Evolutionary conservation across 2,797 vertebrate species (phyloP), one percentile per base, ranked within the genome.

Genomic region (Chromis chromis): DNA sequence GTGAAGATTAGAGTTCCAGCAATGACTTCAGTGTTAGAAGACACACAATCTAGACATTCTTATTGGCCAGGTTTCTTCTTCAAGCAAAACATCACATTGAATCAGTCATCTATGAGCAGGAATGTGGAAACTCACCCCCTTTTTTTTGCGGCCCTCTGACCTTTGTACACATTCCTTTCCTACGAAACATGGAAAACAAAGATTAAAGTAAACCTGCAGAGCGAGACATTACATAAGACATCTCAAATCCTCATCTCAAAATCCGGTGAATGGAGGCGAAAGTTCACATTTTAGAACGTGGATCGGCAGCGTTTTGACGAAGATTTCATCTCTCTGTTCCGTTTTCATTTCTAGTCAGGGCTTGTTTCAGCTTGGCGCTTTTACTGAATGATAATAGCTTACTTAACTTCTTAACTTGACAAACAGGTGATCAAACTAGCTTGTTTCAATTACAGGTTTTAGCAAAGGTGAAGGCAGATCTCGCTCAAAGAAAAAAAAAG

Each of bases 181-280:
- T n/a, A n/a, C 55, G 56, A 70, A 36, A 61, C 36, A 69, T 4
- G 9, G 53, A 66, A 49, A 17, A n/a, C 10, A 70, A 53, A 73
- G 82, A 82, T 81, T 83, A 82, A 68, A 82, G 57, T 25, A 50
- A 62, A 36, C 28, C 63, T n/a, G 31, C 27, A 24, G 28, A 70
- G 19, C n/a, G 61, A 80, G 76, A 70, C 13, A 63, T 90, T 81
- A 76, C 39, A 65, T 79, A 88, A 90, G 59, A 53, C 46, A 60
- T 64, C 61, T 70, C 14, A 73, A 70, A 70, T 65, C 66, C 48
- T 50, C 5, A 1, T 50, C 24, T 66, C 7, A 72, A 62, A 75
- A 54, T 59, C 67, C 1, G 0, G 25, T 49, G 40, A 21, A 70
- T 67, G 42, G 48, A 31, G 76, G 44, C 21, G 22, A 83, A 85